These are phyloP conservation scores for Discoglossus pictus DNA, from an alignment of 2,797 vertebrate genomes.

Conservation along the genomic window DNA sequence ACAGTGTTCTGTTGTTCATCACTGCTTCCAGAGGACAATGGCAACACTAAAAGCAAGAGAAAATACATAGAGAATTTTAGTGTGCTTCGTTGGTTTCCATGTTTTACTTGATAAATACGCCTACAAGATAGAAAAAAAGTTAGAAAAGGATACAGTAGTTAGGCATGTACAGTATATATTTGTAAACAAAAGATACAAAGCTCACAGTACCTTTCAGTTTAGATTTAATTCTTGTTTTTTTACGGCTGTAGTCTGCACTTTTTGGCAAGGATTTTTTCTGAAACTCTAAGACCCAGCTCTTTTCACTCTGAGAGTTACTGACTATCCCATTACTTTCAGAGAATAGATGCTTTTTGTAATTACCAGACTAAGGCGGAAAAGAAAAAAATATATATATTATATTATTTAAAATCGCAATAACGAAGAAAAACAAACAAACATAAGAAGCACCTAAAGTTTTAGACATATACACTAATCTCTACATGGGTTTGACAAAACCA, in stretches of 20 bases:
- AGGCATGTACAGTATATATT: not conserved
- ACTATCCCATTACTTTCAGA: constrained; percentile 63
- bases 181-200: not conserved
- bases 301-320: constrained; percentile 58
- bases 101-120: no score
- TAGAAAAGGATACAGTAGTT: not conserved
- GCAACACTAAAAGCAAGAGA: constrained; percentile 64
- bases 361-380: constrained; percentile 52
- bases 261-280: constrained; percentile 7
- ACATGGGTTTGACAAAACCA: no score
- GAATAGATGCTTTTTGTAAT: constrained; percentile 62
- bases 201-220: constrained; percentile 70
- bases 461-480: no score
- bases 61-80: no score
- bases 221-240: constrained; percentile 64
- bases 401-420: no score
- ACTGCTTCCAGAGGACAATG: constrained; percentile 58
- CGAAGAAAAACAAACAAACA: no score
- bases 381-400: not conserved
- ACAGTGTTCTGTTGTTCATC: constrained; percentile 60
- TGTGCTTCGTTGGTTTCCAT: no score
- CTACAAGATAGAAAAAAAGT: no score
- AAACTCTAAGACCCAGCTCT: constrained; percentile 60
- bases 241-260: constrained; percentile 64
- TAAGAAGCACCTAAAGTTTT: no score